phyloP scores from a whole-genome alignment of 2,888 invertebrate species.

The Octodonta nipae region DNA sequence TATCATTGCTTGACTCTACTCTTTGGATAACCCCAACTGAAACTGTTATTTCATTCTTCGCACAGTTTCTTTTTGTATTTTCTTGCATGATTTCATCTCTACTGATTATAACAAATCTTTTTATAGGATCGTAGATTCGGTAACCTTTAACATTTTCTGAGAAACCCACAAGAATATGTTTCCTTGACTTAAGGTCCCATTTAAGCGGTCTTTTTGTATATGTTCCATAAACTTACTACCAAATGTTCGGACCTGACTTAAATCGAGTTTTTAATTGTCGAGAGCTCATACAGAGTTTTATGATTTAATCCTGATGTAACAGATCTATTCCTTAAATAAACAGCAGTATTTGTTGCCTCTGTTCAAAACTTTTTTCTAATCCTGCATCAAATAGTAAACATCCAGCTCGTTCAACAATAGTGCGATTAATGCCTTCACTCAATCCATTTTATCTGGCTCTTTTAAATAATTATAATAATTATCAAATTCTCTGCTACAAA shows the following conservation, averaged over 20 bases:
- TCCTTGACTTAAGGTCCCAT: too few relatives aligned
- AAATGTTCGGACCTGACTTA: background rate
- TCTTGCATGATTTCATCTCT: too few relatives aligned
- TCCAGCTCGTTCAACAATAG: conserved; percentile 9
- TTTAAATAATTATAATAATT: conserved; percentile 7
- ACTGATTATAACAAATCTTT: too few relatives aligned
- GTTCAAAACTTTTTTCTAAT: background rate
- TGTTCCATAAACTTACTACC: too few relatives aligned
- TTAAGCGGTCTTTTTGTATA: too few relatives aligned
- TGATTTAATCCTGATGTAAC: background rate
- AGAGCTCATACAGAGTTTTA: background rate
- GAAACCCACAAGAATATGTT: too few relatives aligned
- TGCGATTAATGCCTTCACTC: conserved; percentile 7
- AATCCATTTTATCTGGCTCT: conserved; percentile 6
- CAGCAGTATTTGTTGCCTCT: background rate
- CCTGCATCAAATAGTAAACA: conserved; percentile 2
- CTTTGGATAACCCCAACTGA: background rate
- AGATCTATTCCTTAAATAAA: background rate
- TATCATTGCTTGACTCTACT: too few relatives aligned
- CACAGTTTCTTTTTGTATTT: too few relatives aligned
- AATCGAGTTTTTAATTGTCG: background rate
- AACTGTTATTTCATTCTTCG: background rate
- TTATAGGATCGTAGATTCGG: too few relatives aligned
- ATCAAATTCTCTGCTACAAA: conserved; percentile 4
- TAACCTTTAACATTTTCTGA: too few relatives aligned